A percentile compares a stretch with the other conserved stretches of the same genome.
phyloP scores from a whole-genome alignment of 2,797 vertebrate genomes.

The Vireo griseus region DNA sequence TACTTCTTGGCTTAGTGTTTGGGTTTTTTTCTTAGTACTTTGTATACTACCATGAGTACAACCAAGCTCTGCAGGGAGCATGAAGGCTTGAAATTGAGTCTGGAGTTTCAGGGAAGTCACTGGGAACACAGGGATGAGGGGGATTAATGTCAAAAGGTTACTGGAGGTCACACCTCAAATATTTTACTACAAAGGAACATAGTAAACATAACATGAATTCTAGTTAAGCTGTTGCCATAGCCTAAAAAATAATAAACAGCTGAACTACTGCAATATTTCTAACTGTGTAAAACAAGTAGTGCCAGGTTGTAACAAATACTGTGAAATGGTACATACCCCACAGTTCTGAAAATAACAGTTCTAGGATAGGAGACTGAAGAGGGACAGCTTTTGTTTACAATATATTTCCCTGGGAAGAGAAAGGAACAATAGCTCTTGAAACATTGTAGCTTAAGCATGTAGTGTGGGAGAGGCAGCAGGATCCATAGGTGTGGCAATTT shows the following conservation, averaged over 20 bases:
- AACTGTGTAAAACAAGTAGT: not conserved
- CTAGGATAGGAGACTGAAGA: not conserved
- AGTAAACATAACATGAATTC: not conserved
- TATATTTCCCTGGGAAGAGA: not conserved
- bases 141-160: not conserved
- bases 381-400: not conserved
- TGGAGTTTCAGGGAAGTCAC: not conserved
- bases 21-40: not conserved
- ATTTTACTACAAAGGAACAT: not conserved
- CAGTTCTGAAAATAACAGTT: not conserved
- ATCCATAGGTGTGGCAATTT: not conserved
- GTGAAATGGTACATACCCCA: not conserved
- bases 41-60: not conserved
- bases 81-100: not conserved
- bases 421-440: not conserved
- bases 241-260: not conserved
- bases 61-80: not conserved
- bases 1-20: not conserved
- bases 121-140: not conserved
- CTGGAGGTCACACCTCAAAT: not conserved
- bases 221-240: not conserved
- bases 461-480: not conserved
- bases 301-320: not conserved
- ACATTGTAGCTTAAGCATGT: not conserved
- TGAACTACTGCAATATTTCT: not conserved